Base-by-base conservation (phyloP, 2,797 vertebrate species). In the Rallus crepitans region DNA sequence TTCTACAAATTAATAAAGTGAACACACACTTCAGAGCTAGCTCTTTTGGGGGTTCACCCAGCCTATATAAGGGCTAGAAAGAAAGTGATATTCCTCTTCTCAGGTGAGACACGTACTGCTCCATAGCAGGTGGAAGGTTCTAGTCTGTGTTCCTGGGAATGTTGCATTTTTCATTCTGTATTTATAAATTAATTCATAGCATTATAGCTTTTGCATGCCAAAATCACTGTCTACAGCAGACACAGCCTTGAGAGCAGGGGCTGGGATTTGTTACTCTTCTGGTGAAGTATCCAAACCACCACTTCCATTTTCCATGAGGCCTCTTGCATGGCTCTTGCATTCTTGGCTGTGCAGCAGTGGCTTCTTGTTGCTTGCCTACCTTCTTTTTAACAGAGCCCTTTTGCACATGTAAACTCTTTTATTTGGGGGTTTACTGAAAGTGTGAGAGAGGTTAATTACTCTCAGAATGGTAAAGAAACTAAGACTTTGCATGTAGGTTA, bases 401-500 rank as follows among this genome's bases (percentile, higher is more conserved):
- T 55, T 69, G 50, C 20, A 69, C 11, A 9, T 42, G n/a, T 7
- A 55, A 65, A 61, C 9, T 37, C 5, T 13, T 56, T 56, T 52
- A 56, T 90, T 35, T 81, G 28, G 9, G 30, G 87, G 37, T 33
- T 27, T 71, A 65, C 28, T 59, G 48, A n/a, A 90, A 70, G 39
- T 33, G 11, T 48, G 48, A 63, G 55, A 82, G 37, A 65, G 45
- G 28, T 42, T 91, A 83, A 68, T 71, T 71, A 28, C 27, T 37
- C 35, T 75, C 28, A 25, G 12, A 42, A 45, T 17, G n/a, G 82
- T 31, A 23, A 71, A 57, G 20, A 83, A 88, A 70, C 12, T 45
- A 55, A 78, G 48, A 17, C 2, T 84, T 72, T 1, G 0, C 0
- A 0, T 60, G 25, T 13, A 19, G 13, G n/a, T 73, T 82, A 73